Base-by-base conservation (phyloP, 2,888 invertebrate species). In the Orchestes rusci region DNA sequence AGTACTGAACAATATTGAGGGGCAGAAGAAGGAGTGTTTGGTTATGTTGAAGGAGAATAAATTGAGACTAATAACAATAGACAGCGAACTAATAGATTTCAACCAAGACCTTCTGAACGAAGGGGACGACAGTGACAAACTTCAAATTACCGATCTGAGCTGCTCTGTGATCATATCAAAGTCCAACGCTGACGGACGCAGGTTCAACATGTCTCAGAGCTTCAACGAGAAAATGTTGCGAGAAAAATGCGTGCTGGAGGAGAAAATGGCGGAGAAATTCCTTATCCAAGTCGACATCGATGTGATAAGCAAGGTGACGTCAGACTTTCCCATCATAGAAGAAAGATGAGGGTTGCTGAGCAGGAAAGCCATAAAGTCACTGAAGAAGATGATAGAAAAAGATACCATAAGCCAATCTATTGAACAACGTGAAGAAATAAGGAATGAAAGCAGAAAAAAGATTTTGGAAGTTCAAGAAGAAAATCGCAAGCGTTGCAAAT, bases 351-450 rank as follows among this genome's bases (percentile, higher is more conserved):
- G 75, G 59, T 79, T 82, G 2, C 68, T 84, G 31, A 84, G 86
- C 13, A 79, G 82, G 48, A 80, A 86, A 60, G 87, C 90, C 1
- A 75, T 88, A 54, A 89, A 89, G 57, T 91, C 91, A 55, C 73
- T 93, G 46, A 84, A 84, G 70, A 91, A 92, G 70, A 88, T 93
- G n/a, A n/a, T n/a, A n/a, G n/a, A n/a, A n/a, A n/a, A n/a, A n/a
- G n/a, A n/a, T n/a, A n/a, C n/a, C n/a, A n/a, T n/a, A n/a, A n/a
- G n/a, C n/a, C n/a, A n/a, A n/a, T n/a, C n/a, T n/a, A n/a, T n/a
- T n/a, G n/a, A n/a, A n/a, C n/a, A n/a, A n/a, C n/a, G n/a, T n/a
- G n/a, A n/a, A n/a, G n/a, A n/a, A n/a, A n/a, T n/a, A n/a, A n/a
- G n/a, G n/a, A n/a, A n/a, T n/a, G n/a, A n/a, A n/a, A n/a, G n/a